Evolutionary conservation across 2,797 vertebrate species (phyloP).

Genomic region (Odontamblyopus rebecca): DNA sequence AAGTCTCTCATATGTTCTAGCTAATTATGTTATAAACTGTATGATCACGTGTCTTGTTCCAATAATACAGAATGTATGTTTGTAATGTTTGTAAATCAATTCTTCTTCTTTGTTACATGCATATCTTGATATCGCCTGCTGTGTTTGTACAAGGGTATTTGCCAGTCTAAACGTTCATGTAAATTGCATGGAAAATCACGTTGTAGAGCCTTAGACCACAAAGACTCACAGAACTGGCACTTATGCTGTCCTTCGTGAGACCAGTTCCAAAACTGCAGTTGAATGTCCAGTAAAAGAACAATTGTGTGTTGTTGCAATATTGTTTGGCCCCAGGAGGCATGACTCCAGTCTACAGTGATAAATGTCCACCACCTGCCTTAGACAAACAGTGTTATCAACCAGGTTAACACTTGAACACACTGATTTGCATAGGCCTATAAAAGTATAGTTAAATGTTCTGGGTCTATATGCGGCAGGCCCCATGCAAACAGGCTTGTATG

Average conservation of each 20-base stretch:
- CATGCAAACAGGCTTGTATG: conserved; percentile 39
- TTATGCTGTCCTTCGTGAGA: conserved; percentile 35
- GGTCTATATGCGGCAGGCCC: conserved; percentile 8
- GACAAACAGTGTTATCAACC: conserved; percentile 53
- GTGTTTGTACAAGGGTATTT: conserved; percentile 70
- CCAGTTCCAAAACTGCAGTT: not conserved
- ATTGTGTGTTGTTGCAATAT: conserved; percentile 25
- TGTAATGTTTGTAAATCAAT: not conserved
- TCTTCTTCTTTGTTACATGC: conserved; percentile 19
- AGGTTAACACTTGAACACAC: conserved; percentile 63
- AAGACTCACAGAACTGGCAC: conserved; percentile 29
- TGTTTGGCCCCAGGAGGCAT: conserved; percentile 22
- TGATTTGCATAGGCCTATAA: conserved; percentile 61
- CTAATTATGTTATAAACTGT: not conserved
- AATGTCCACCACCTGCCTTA: conserved; percentile 57
- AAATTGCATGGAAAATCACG: conserved; percentile 80
- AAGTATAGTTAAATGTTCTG: conserved; percentile 59
- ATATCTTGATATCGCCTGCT: conserved; percentile 54
- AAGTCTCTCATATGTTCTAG: not conserved
- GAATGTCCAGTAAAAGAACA: not conserved
- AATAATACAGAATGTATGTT: not conserved
- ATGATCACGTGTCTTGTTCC: fast-evolving
- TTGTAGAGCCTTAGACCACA: conserved; percentile 55
- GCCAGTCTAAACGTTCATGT: conserved; percentile 81
- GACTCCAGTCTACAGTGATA: conserved; percentile 33